Evolutionary conservation across 2,888 invertebrate species (phyloP).

Genomic region (Cremastinae sp.): DNA sequence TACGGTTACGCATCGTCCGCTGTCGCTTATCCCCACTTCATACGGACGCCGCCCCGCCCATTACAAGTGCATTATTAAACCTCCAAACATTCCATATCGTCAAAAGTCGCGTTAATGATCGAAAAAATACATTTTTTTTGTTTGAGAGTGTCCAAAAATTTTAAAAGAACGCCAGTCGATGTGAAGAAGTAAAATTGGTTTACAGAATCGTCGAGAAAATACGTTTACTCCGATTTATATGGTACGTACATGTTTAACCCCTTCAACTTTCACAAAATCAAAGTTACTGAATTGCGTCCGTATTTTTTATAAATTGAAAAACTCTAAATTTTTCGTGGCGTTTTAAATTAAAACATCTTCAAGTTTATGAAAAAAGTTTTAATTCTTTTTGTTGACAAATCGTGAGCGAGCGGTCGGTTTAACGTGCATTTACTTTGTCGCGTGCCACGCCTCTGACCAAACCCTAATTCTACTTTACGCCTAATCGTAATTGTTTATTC

Average conservation of each 20-base stretch:
- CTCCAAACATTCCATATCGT: conserved; percentile 64
- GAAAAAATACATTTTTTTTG: not conserved
- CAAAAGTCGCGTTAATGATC: conserved; percentile 37
- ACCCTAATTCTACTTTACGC: not conserved
- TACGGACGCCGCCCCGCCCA: conserved; percentile 69
- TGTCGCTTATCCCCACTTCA: conserved; percentile 24
- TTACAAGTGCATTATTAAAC: conserved; percentile 53
- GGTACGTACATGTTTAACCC: not conserved
- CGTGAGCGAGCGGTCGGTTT: conserved; percentile 15
- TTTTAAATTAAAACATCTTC: not conserved
- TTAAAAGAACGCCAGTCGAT: not conserved
- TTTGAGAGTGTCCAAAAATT: not conserved
- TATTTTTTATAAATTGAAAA: too few species aligned
- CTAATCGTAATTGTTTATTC: conserved; percentile 8
- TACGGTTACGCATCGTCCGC: too few species aligned
- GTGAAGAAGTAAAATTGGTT: not conserved
- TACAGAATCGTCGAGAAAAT: not conserved
- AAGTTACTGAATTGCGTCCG: not conserved
- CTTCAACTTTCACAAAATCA: not conserved
- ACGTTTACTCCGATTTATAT: not conserved
- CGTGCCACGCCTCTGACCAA: conserved; percentile 55
- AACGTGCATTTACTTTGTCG: conserved; percentile 48
- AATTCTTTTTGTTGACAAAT: not conserved
- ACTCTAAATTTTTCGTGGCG: too few species aligned
- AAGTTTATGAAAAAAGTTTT: not conserved